Conservation (phyloP, 2,888 invertebrate species). For the Lutraria lutraria region DNA sequence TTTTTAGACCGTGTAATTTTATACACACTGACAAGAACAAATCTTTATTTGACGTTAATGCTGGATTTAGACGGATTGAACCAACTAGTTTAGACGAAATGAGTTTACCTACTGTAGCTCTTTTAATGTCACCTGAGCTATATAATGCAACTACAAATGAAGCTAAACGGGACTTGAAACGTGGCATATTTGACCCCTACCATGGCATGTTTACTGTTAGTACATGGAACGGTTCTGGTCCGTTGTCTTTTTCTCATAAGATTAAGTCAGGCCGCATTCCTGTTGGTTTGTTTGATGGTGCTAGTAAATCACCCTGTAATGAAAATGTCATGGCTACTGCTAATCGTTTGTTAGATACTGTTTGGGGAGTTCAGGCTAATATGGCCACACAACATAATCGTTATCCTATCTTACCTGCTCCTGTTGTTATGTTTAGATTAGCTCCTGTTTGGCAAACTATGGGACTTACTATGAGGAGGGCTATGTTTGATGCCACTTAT, state of each 20-base stretch:
- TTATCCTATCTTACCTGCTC: background rate
- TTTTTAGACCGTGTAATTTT: background rate
- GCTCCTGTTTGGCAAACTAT: no score
- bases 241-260: background rate
- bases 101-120: background rate
- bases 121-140: background rate
- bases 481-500: no score
- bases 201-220: background rate
- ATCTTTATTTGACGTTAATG: background rate
- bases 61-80: background rate
- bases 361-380: slow-evolving; percentile 15
- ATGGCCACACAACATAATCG: slow-evolving; percentile 15
- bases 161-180: background rate
- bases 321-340: background rate
- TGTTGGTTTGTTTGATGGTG: background rate
- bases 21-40: background rate
- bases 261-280: background rate
- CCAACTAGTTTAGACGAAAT: background rate
- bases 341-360: slow-evolving; percentile 23
- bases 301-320: background rate
- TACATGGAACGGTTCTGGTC: background rate
- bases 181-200: background rate
- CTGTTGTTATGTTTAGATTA: no score
- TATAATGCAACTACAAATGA: background rate
- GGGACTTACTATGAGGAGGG: no score